Conservation (phyloP, 2,113 vertebrate genomes). For the Brachionichthys hirsutus region DNA sequence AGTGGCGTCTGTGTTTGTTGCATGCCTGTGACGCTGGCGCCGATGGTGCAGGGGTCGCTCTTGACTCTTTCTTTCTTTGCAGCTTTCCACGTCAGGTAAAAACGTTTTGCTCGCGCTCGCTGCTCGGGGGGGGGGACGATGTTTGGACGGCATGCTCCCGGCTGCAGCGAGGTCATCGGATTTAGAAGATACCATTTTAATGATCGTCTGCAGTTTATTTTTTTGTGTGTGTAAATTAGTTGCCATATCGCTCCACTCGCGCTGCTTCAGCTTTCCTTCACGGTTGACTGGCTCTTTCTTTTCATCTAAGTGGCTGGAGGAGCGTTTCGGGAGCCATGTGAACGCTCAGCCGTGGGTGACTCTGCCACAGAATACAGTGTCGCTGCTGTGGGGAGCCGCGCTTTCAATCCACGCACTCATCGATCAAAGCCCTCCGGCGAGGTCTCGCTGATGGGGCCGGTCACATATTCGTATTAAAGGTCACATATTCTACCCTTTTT, state of each 20-base stretch:
- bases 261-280: constrained; percentile 37
- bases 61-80: constrained; percentile 30
- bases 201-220: constrained; percentile 31
- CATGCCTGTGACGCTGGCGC: constrained; percentile 37
- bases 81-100: constrained; percentile 66
- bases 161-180: constrained; percentile 10
- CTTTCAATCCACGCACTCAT: constrained; percentile 38
- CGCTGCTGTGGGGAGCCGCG: constrained; percentile 46
- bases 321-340: constrained; percentile 60
- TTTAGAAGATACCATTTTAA: neutral
- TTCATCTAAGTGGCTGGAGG: constrained; percentile 20
- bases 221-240: too few species aligned
- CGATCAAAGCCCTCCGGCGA: constrained; percentile 44
- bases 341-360: constrained; percentile 51
- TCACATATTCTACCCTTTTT: too few species aligned
- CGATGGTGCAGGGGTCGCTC: constrained; percentile 32
- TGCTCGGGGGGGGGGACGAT: too few species aligned
- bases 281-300: constrained; percentile 20
- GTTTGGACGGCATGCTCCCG: constrained; percentile 53
- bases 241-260: constrained; percentile 11
- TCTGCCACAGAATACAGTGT: constrained; percentile 34
- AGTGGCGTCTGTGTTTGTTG: constrained; percentile 42
- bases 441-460: constrained; percentile 29
- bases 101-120: constrained; percentile 45
- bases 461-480: constrained; percentile 32